These are phyloP conservation scores for Brachymystax lenok DNA, from an alignment of 2,797 vertebrate species.

Conservation along the genomic window DNA sequence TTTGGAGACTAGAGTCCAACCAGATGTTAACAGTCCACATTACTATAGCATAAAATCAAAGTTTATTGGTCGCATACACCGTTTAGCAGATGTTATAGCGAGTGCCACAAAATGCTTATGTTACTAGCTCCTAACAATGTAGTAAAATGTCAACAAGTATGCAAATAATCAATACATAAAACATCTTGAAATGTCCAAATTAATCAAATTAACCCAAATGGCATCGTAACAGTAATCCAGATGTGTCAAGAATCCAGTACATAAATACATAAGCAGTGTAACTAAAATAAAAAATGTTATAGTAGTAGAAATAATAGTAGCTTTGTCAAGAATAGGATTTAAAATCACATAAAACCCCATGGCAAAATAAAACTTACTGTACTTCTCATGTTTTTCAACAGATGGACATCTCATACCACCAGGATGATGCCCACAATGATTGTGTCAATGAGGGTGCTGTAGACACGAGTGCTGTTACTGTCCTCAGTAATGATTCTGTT, in stretches of 20 bases:
- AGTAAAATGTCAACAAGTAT: too few species aligned
- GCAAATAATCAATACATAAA: too few species aligned
- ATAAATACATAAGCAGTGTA: too few species aligned
- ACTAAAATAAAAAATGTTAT: too few species aligned
- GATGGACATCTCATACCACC: conserved; percentile 30
- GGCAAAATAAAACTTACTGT: neutral
- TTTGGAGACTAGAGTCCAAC: neutral
- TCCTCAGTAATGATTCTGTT: neutral
- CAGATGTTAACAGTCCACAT: neutral
- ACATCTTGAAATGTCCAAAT: too few species aligned
- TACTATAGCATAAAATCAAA: neutral
- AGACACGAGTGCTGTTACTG: neutral
- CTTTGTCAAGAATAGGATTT: neutral
- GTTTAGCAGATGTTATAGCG: too few species aligned
- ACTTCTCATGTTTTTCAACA: conserved; percentile 28
- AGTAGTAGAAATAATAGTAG: too few species aligned
- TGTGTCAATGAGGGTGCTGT: conserved; percentile 32
- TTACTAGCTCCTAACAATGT: neutral
- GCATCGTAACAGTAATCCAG: neutral
- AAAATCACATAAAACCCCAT: neutral
- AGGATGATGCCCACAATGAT: neutral
- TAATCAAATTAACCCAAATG: too few species aligned
- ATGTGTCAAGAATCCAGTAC: neutral
- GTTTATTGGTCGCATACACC: neutral
- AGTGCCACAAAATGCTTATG: neutral